These are phyloP conservation scores for Lagria hirta DNA, from an alignment of 2,888 invertebrate species.

Conservation along the genomic window DNA sequence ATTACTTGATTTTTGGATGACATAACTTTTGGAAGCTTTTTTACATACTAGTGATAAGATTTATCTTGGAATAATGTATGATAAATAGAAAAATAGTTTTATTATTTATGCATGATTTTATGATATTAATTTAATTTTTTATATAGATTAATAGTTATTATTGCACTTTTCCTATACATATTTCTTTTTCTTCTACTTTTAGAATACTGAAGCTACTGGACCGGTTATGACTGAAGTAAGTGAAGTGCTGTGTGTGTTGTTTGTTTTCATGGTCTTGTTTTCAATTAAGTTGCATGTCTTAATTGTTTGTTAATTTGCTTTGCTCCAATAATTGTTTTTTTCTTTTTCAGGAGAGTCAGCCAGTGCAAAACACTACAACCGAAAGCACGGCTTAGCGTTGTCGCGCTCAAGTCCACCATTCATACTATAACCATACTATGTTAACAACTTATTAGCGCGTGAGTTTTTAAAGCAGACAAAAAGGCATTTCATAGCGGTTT, in stretches of 20 bases:
- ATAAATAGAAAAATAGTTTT: no score
- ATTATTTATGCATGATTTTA: no score
- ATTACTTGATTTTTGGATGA: no score
- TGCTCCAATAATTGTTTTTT: no score
- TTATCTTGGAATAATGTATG: no score
- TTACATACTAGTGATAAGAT: no score
- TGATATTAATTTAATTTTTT: no score
- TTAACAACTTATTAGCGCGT: constrained; percentile 55
- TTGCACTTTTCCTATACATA: constrained; percentile 27
- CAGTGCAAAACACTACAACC: constrained; percentile 62
- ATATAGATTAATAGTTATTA: no score
- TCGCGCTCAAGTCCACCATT: constrained; percentile 44
- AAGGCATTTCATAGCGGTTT: constrained; percentile 52
- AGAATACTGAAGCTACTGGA: constrained; percentile 52
- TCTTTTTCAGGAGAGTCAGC: constrained; percentile 58
- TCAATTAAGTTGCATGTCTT: constrained; percentile 1
- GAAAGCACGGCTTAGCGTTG: constrained; percentile 62
- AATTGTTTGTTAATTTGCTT: constrained; percentile 11
- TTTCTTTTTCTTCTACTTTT: constrained; percentile 39
- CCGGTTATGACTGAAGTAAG: constrained; percentile 52
- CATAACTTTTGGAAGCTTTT: no score
- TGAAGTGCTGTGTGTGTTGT: constrained; percentile 29
- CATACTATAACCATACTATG: constrained; percentile 48
- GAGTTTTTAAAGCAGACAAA: constrained; percentile 54
- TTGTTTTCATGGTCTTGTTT: constrained; percentile 5